A percentile compares a stretch with the other conserved stretches of the same genome.
Evolutionary conservation across 2,113 vertebrate species (phyloP).

Genomic region (Polypterus bichir): DNA sequence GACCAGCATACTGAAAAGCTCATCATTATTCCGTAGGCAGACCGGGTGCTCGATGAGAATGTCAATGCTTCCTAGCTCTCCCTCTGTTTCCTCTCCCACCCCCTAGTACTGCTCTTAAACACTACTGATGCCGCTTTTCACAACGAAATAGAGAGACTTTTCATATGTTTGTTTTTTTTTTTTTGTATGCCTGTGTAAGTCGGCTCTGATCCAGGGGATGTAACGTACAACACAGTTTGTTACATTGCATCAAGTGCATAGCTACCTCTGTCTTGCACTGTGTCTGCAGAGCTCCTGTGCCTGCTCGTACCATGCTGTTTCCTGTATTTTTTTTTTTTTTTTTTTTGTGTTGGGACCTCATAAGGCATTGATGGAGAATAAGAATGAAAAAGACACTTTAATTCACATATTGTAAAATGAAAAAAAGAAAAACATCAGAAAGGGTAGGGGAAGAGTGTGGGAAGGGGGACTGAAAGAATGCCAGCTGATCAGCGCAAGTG

Average conservation of each 20-base stretch:
- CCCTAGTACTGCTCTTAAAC: conserved; percentile 17
- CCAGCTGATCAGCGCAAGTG: background rate
- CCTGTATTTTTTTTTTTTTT: conserved; percentile 4
- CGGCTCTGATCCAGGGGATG: conserved; percentile 15
- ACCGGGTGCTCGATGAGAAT: conserved; percentile 43
- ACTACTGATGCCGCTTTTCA: conserved; percentile 40
- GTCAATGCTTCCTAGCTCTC: conserved; percentile 37
- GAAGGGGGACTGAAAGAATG: background rate
- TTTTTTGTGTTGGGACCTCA: conserved; percentile 15
- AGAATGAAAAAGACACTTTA: conserved; percentile 41
- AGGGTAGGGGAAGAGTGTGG: conserved; percentile 11
- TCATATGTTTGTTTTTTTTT: too few species aligned
- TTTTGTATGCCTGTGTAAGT: conserved; percentile 17
- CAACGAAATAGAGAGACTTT: conserved; percentile 9
- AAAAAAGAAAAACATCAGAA: conserved; percentile 3
- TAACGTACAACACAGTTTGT: conserved; percentile 1
- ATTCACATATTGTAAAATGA: conserved; percentile 43
- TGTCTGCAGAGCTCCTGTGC: conserved; percentile 4
- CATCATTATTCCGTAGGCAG: conserved; percentile 57
- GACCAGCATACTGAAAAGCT: conserved; percentile 56
- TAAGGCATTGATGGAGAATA: conserved; percentile 37
- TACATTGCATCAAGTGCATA: conserved; percentile 8
- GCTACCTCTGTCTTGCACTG: conserved; percentile 1
- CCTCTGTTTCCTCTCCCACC: conserved; percentile 14
- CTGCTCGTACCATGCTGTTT: conserved; percentile 23